Conservation (phyloP, 2,797 vertebrate species). For the Euthynnus affinis region DNA sequence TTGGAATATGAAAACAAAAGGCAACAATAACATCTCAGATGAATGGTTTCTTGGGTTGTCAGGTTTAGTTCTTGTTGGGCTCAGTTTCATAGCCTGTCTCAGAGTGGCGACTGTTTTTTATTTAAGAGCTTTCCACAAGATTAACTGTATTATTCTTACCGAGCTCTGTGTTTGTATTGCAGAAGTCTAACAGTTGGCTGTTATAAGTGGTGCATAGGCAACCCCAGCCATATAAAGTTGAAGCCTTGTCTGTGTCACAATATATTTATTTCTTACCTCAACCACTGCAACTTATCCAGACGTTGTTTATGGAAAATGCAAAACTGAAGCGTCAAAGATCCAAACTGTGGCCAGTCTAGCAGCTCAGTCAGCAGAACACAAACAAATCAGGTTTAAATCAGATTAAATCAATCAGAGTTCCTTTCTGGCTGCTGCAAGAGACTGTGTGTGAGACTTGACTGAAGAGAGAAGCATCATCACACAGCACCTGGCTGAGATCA, state of each 20-base stretch:
- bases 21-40: constrained; percentile 11
- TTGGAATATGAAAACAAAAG: constrained; percentile 45
- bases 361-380: constrained; percentile 39
- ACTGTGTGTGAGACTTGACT: no score
- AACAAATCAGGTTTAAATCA: constrained; percentile 4
- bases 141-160: constrained; percentile 64
- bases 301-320: constrained; percentile 64
- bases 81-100: not conserved
- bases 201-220: constrained; percentile 41
- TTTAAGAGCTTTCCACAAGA: constrained; percentile 67
- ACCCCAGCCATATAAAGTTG: constrained; percentile 52
- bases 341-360: constrained; percentile 49
- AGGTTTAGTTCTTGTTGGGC: constrained; percentile 10
- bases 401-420: not conserved
- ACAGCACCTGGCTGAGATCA: no score
- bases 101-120: constrained; percentile 40
- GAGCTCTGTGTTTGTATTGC: constrained; percentile 52
- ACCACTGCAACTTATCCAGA: constrained; percentile 51
- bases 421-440: not conserved
- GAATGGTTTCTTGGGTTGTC: constrained; percentile 7
- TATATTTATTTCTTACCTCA: constrained; percentile 54
- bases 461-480: no score
- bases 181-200: constrained; percentile 44
- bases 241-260: constrained; percentile 34
- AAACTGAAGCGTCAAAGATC: constrained; percentile 47